These are phyloP conservation scores for Podarcis cretensis DNA, from an alignment of 2,113 vertebrate genomes.

Conservation along the genomic window DNA sequence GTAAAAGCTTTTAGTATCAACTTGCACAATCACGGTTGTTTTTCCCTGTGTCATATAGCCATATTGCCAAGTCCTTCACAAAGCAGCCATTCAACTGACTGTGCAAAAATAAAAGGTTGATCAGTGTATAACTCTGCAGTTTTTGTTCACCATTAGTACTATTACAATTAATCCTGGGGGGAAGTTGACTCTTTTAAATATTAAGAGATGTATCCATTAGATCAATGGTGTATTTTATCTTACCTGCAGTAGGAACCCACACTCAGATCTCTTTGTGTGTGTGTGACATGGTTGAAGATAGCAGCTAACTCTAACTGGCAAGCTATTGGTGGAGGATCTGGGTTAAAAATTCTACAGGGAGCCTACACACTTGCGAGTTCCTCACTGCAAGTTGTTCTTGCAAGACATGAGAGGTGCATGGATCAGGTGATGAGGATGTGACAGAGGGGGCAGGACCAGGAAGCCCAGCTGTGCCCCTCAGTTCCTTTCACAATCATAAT, in stretches of 20 bases:
- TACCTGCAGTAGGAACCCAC: background rate
- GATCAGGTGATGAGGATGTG: background rate
- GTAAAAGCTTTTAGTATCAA: conserved; percentile 9
- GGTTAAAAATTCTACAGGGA: background rate
- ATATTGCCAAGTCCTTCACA: background rate
- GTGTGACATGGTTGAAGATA: too few relatives aligned
- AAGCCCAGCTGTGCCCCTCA: too few relatives aligned
- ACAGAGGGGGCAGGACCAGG: background rate
- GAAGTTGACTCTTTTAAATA: background rate
- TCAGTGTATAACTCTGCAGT: background rate
- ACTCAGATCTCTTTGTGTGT: too few relatives aligned
- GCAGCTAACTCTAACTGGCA: too few relatives aligned
- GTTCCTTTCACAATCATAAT: too few relatives aligned
- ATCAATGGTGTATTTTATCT: background rate
- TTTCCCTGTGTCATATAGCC: background rate
- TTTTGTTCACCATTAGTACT: background rate
- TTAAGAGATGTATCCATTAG: background rate
- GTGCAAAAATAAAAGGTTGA: conserved; percentile 12
- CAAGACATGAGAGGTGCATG: background rate
- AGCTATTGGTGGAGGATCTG: background rate
- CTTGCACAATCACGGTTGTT: background rate
- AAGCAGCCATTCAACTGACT: background rate
- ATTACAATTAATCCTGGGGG: background rate
- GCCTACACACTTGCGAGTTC: too few relatives aligned
- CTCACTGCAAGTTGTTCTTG: background rate